Base-by-base conservation (phyloP, 2,113 vertebrate species). In the Corythornis madagascariensis region DNA sequence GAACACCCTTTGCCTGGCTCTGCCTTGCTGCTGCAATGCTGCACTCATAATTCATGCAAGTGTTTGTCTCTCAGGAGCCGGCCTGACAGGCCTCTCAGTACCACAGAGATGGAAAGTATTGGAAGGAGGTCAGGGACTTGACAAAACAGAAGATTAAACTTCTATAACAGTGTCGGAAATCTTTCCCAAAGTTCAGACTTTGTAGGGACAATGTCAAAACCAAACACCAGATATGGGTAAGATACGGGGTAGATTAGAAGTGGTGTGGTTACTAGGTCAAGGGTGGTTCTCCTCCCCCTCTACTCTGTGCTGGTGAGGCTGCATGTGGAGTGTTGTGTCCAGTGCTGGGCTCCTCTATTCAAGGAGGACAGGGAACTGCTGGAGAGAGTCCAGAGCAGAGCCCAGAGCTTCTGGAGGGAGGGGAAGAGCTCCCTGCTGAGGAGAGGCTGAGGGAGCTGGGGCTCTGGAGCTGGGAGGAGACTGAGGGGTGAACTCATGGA, bases 31-130 rank as follows among this genome's bases (percentile, higher is more conserved):
- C 7, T 29, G 12, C 48, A 66, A 19, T 12, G 26, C 59, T 2
- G 2, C 53, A 18, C 14, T 55, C 10, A 1, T n/a, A 16, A 52
- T 7, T 25, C 8, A 1, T 4, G 7, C 28, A 20, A 42, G 6
- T 2, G 3, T 40, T 52, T 55, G 31, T 17, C 15, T 16, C 25
- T 1, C 19, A 19, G 47, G 7, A 35, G 10, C 2, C 22, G n/a
- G 33, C 10, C 61, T 70, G 47, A 50, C 24, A 13, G 13, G 10
- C 4, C 28, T 60, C 45, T 0, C 0, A 42, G 31, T 9, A n/a
- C 24, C 52, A 13, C 13, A n/a, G 26, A 8, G 17, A 31, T 31
- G 22, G 16, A 33, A 84, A 79, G 15, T 12, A 17, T 0, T 10
- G 9, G 10, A 22, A 6, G 4, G 20, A 59, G 14, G 52, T 11